phyloP scores from a whole-genome alignment of 2,797 vertebrate genomes.

The Chloroceryle inda region DNA sequence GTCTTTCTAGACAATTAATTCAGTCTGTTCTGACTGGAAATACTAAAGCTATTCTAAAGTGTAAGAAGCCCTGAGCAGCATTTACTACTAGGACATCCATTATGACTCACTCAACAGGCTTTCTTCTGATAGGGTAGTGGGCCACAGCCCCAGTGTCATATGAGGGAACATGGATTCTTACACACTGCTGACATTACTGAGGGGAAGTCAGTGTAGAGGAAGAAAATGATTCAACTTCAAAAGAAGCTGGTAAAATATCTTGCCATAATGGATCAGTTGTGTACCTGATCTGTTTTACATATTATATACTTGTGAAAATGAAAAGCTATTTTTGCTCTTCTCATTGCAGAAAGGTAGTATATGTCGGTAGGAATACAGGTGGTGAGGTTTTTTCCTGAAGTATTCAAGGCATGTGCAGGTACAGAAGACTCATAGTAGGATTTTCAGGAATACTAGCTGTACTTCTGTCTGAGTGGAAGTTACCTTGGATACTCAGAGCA shows the following conservation, averaged over 20 bases:
- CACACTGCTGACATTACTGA: not conserved
- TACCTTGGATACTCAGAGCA: not conserved
- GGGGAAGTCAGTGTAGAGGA: not conserved
- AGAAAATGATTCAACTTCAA: not conserved
- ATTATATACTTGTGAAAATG: not conserved
- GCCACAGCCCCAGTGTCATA: rapidly evolving
- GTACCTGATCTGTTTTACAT: not conserved
- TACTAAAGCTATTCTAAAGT: not conserved
- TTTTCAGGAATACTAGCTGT: not conserved
- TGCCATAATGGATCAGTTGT: not conserved
- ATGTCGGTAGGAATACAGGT: not conserved
- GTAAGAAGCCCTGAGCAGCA: not conserved
- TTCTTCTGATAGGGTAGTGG: not conserved
- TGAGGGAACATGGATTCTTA: not conserved
- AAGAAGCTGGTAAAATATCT: not conserved
- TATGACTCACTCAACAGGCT: not conserved
- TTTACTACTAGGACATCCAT: not conserved
- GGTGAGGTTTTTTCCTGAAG: not conserved
- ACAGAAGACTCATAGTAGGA: not conserved
- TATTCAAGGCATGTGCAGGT: not conserved
- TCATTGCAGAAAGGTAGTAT: not conserved
- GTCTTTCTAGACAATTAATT: not conserved
- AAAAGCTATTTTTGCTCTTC: not conserved
- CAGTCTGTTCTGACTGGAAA: not conserved
- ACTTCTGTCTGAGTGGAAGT: not conserved